Conservation (phyloP, 2,797 vertebrate species). For the Melanotaenia maccullochi region DNA sequence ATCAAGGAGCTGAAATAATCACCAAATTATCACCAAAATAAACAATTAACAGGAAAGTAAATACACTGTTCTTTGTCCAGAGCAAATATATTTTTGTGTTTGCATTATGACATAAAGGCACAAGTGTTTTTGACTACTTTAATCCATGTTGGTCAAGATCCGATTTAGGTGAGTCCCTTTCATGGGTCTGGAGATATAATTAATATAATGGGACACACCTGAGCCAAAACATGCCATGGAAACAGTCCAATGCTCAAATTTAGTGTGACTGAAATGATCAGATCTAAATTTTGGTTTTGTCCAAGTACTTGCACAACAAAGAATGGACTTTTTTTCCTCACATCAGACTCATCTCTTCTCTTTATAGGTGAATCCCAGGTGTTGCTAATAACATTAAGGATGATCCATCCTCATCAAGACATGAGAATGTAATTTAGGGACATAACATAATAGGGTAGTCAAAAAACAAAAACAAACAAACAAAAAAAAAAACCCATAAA, state of each 20-base stretch:
- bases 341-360: neutral
- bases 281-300: neutral
- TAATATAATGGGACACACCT: constrained; percentile 5
- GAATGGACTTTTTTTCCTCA: neutral
- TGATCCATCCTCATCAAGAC: neutral
- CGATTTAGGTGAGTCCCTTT: neutral
- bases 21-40: too few species aligned
- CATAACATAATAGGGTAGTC: too few species aligned
- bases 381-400: neutral
- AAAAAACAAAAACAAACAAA: too few species aligned
- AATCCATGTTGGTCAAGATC: neutral
- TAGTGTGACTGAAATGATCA: neutral
- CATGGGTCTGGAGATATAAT: neutral
- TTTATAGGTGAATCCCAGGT: neutral
- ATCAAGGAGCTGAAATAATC: too few species aligned
- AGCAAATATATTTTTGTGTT: neutral
- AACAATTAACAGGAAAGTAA: too few species aligned
- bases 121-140: neutral
- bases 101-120: neutral
- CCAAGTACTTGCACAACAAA: neutral
- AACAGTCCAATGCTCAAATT: too few species aligned
- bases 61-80: neutral
- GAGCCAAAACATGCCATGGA: neutral
- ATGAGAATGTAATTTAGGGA: neutral
- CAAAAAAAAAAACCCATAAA: too few species aligned